Evolutionary conservation across 2,797 vertebrate species (phyloP).

Genomic region (Poeciliopsis presidionis): DNA sequence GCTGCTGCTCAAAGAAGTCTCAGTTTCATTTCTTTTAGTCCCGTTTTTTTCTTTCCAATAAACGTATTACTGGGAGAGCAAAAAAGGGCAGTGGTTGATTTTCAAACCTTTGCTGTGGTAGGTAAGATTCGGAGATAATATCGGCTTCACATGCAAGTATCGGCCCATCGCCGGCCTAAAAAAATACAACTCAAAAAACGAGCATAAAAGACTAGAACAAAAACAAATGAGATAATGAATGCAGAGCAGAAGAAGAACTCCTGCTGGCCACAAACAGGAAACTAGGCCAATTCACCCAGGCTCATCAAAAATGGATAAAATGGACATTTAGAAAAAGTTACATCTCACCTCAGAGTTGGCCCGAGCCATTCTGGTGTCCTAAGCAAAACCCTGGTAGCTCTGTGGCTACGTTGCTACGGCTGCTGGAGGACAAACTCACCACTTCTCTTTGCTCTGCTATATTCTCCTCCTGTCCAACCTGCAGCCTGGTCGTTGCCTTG

Average conservation of each 20-base stretch:
- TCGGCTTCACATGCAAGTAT: too few relatives aligned
- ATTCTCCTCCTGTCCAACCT: background rate
- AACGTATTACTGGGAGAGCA: background rate
- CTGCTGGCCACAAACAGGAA: background rate
- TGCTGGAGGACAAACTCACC: background rate
- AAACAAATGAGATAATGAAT: background rate
- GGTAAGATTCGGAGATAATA: too few relatives aligned
- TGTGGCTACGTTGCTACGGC: background rate
- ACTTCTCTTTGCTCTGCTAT: background rate
- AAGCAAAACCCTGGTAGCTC: background rate
- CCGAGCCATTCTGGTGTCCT: background rate
- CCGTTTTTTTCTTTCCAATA: background rate
- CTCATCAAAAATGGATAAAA: background rate
- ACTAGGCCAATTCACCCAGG: background rate
- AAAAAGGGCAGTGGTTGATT: too few relatives aligned
- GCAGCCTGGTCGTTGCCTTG: too few relatives aligned
- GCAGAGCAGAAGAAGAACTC: background rate
- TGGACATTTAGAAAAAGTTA: background rate
- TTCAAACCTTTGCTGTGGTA: too few relatives aligned
- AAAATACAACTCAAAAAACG: background rate
- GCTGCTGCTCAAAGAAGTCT: background rate
- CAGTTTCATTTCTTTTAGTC: background rate
- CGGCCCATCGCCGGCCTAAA: background rate
- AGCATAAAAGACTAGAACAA: background rate
- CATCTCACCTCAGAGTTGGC: background rate